Evolutionary conservation across 2,888 invertebrate species (phyloP).

Genomic region (Bembecia ichneumoniformis): DNA sequence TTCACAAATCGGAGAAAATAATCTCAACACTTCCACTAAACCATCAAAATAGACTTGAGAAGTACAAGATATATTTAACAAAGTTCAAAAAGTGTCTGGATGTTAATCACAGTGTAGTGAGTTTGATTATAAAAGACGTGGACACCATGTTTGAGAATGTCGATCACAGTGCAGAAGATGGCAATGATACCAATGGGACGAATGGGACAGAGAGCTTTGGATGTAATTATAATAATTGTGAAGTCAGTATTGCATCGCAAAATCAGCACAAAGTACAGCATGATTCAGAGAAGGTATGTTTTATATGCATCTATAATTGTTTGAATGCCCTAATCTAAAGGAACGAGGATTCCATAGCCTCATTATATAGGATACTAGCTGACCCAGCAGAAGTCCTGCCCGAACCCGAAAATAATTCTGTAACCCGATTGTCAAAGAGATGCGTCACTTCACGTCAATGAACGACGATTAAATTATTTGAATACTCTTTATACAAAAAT

Average conservation of each 20-base stretch:
- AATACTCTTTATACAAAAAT: no score
- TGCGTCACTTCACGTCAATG: no score
- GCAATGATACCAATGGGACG: slow-evolving; percentile 24
- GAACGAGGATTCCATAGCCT: no score
- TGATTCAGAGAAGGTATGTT: slow-evolving; percentile 58
- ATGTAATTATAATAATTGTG: slow-evolving; percentile 55
- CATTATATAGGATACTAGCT: no score
- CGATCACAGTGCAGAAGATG: slow-evolving; percentile 34
- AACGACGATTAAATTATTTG: no score
- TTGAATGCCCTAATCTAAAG: no score
- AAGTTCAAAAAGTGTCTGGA: slow-evolving; percentile 85
- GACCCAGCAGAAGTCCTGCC: no score
- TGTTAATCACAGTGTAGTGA: slow-evolving; percentile 77
- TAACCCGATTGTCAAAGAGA: no score
- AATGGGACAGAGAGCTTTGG: slow-evolving; percentile 52
- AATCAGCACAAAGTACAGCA: slow-evolving; percentile 64
- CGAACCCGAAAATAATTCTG: no score
- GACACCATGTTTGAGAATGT: slow-evolving; percentile 88
- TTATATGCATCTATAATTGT: background rate
- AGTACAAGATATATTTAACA: slow-evolving; percentile 82
- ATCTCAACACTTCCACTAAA: slow-evolving; percentile 78
- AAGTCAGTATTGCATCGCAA: slow-evolving; percentile 33
- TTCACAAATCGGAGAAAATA: slow-evolving; percentile 83
- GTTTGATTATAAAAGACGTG: slow-evolving; percentile 83
- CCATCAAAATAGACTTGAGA: slow-evolving; percentile 82